phyloP scores from a whole-genome alignment of 2,888 invertebrate genomes.

The Thereva nobilitata region DNA sequence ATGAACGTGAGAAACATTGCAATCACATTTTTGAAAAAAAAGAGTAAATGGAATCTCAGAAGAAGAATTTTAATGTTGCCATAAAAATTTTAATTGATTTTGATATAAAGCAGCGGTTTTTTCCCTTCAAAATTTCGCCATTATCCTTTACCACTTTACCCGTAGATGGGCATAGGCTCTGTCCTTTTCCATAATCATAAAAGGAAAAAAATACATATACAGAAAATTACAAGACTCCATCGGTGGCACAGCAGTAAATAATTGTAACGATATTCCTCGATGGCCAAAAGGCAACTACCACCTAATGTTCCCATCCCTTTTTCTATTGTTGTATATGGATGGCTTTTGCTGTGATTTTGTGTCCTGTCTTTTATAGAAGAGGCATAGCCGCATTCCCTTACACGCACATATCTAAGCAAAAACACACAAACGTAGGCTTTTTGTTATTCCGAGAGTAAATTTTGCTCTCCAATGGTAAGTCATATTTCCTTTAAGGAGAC shows the following conservation, averaged over 20 bases:
- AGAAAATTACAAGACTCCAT: neutral
- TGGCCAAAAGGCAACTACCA: neutral
- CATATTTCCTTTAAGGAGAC: too few relatives aligned
- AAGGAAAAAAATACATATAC: neutral
- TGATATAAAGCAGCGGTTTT: neutral
- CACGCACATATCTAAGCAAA: too few relatives aligned
- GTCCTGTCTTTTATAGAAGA: neutral
- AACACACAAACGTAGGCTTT: too few relatives aligned
- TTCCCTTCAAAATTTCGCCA: neutral
- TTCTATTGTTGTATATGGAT: neutral
- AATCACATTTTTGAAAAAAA: too few relatives aligned
- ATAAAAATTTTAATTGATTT: too few relatives aligned
- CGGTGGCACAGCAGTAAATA: constrained; percentile 3
- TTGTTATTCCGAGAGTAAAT: too few relatives aligned
- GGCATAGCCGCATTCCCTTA: too few relatives aligned
- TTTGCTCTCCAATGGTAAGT: too few relatives aligned
- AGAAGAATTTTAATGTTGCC: too few relatives aligned
- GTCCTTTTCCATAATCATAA: constrained; percentile 17
- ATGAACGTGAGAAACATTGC: too few relatives aligned
- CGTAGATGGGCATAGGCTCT: neutral
- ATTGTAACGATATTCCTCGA: constrained; percentile 6
- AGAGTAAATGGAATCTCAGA: too few relatives aligned
- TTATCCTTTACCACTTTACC: constrained; percentile 4
- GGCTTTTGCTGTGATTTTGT: constrained; percentile 6
- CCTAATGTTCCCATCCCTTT: neutral